A percentile compares a stretch with the other conserved stretches of the same genome.
These are phyloP conservation scores for Papilio gigon DNA, from an alignment of 2,888 invertebrate genomes.

Conservation along the genomic window DNA sequence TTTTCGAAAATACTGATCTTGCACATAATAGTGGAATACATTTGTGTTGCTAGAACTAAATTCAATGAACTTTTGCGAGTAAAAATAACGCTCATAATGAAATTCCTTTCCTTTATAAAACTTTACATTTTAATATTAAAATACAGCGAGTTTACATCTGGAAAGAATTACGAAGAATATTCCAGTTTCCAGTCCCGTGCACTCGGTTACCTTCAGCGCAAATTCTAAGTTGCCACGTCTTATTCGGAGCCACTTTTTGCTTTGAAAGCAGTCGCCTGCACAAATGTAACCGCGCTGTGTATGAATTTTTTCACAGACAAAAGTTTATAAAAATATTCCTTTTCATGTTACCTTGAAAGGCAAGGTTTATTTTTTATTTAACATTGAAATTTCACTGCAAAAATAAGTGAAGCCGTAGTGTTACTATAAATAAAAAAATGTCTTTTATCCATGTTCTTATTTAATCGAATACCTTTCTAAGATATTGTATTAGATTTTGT, in stretches of 20 bases:
- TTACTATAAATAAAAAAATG: too few species aligned
- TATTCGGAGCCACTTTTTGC: constrained; percentile 39
- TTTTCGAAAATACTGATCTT: too few species aligned
- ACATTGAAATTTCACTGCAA: not conserved
- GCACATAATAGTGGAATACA: too few species aligned
- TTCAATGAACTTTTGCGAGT: not conserved
- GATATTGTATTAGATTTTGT: too few species aligned
- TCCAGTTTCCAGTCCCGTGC: constrained; percentile 35
- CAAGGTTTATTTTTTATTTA: constrained; percentile 5
- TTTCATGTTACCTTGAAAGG: not conserved
- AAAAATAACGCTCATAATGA: constrained; percentile 3
- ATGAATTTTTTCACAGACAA: constrained; percentile 9
- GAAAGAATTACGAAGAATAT: constrained; percentile 33
- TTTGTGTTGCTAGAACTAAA: not conserved
- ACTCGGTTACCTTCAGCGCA: constrained; percentile 35
- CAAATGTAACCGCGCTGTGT: constrained; percentile 25
- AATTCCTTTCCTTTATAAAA: constrained; percentile 12
- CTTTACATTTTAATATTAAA: constrained; percentile 30
- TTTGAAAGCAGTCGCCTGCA: constrained; percentile 36
- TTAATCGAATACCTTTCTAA: too few species aligned
- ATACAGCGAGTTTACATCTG: constrained; percentile 27
- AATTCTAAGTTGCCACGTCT: constrained; percentile 38
- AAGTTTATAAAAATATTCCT: constrained; percentile 17
- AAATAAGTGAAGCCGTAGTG: too few species aligned
- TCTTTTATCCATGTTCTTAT: too few species aligned